Evolutionary conservation across 2,113 vertebrate species (phyloP).

Genomic region (Halcyon malimbica): DNA sequence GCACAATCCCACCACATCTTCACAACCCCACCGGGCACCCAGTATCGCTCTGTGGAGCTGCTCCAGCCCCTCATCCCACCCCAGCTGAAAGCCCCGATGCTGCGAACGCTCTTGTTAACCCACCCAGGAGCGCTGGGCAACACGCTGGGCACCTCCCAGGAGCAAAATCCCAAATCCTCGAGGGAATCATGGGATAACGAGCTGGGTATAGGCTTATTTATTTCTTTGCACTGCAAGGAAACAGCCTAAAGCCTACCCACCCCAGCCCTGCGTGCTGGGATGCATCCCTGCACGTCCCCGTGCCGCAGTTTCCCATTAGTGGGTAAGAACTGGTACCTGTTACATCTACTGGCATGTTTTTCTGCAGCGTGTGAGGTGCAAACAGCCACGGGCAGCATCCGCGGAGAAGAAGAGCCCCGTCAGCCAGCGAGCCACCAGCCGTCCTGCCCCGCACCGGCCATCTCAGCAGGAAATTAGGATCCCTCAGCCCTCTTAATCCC

Average conservation of each 20-base stretch:
- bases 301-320: fast-evolving
- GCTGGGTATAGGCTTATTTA: not conserved
- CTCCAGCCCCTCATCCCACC: not conserved
- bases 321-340: not conserved
- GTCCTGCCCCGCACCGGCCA: fast-evolving
- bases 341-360: not conserved
- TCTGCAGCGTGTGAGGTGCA: not conserved
- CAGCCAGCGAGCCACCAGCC: not conserved
- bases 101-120: not conserved
- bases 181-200: not conserved
- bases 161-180: not conserved
- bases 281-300: fast-evolving
- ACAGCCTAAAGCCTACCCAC: not conserved
- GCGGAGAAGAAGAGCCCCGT: not conserved
- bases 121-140: not conserved
- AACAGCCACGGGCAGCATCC: not conserved
- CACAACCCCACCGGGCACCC: not conserved
- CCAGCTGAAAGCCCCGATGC: not conserved
- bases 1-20: fast-evolving
- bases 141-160: fast-evolving
- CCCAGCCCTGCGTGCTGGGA: not conserved
- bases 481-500: not conserved
- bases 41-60: fast-evolving
- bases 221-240: not conserved
- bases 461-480: not conserved